A percentile compares a stretch with the other conserved stretches of the same genome.
phyloP scores from a whole-genome alignment of 2,888 invertebrate species.

The Galerucella calmariensis region DNA sequence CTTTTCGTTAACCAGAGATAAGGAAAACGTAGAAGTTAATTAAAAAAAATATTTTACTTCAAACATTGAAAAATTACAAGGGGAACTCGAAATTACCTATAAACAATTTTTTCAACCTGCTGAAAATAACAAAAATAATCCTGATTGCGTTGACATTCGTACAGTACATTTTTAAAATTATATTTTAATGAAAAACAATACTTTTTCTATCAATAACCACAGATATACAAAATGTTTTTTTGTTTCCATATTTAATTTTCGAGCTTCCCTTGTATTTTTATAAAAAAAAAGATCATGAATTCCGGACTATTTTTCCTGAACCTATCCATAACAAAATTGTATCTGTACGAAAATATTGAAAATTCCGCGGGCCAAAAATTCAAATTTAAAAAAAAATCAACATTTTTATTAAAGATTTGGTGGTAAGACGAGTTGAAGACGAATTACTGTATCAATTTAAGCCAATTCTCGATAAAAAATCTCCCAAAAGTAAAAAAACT shows the following conservation, averaged over 20 bases:
- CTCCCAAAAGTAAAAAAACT: conserved; percentile 51
- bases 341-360: background rate
- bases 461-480: conserved; percentile 51
- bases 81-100: background rate
- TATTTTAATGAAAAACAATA: background rate
- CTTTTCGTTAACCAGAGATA: background rate
- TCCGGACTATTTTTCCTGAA: background rate
- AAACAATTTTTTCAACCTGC: background rate
- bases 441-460: conserved; percentile 49
- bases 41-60: too few relatives aligned
- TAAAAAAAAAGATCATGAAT: background rate
- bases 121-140: background rate
- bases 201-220: too few relatives aligned
- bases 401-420: background rate
- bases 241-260: too few relatives aligned
- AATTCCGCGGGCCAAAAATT: background rate
- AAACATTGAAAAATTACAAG: background rate
- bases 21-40: background rate
- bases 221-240: too few relatives aligned
- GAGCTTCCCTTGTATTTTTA: too few relatives aligned
- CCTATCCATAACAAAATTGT: too few relatives aligned
- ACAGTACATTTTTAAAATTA: background rate
- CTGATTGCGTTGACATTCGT: too few relatives aligned
- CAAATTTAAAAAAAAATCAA: background rate
- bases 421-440: background rate